Evolutionary conservation across 2,888 invertebrate genomes (phyloP).

Genomic region (Netelia melanura): DNA sequence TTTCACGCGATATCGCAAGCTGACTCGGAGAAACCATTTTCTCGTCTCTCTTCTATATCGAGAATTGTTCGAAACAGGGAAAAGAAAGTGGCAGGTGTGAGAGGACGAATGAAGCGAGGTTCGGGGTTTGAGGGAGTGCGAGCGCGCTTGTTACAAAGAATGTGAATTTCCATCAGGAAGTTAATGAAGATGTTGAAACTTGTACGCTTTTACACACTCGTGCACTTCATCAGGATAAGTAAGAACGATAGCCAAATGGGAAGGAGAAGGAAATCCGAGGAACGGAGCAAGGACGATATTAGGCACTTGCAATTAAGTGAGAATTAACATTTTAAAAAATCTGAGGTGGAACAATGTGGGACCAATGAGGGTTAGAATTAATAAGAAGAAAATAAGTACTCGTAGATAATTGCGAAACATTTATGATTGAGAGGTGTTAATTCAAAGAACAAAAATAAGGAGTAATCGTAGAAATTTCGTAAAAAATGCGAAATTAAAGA

Average conservation of each 20-base stretch:
- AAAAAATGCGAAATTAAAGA: no score
- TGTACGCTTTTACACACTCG: constrained; percentile 6
- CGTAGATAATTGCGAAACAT: no score
- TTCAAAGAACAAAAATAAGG: no score
- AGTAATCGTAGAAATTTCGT: no score
- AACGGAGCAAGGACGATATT: neutral
- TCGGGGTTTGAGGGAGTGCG: neutral
- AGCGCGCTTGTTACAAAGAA: no score
- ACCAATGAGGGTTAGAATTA: no score
- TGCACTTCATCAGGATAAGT: neutral
- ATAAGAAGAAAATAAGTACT: no score
- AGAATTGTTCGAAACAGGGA: neutral
- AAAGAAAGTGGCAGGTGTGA: neutral
- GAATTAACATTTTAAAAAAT: neutral
- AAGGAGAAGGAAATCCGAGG: neutral
- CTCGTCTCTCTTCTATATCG: constrained; percentile 15
- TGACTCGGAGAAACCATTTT: constrained; percentile 9
- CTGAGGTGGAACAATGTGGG: no score
- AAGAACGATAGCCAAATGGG: neutral
- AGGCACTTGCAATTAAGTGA: neutral
- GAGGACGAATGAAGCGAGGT: neutral
- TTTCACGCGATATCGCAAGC: constrained; percentile 35
- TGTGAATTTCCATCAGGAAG: neutral
- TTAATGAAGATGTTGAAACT: constrained; percentile 1
- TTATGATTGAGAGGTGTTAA: no score